These are phyloP conservation scores for Halcyon leucocephala DNA, from an alignment of 2,797 vertebrate species.

Conservation along the genomic window DNA sequence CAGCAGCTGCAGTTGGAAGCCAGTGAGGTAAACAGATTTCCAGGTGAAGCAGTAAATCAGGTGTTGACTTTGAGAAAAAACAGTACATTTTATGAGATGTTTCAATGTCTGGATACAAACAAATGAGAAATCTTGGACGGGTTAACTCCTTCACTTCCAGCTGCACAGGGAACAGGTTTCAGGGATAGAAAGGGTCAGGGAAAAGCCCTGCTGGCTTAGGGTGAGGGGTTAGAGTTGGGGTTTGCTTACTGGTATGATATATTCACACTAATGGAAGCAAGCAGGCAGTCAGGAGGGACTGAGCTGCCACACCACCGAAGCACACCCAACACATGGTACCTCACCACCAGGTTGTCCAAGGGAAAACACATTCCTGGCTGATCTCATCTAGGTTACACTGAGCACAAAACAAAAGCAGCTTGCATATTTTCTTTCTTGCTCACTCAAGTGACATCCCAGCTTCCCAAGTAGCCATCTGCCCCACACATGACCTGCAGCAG, in stretches of 20 bases:
- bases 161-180: background rate
- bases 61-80: background rate
- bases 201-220: background rate
- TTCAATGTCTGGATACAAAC: background rate
- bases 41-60: background rate
- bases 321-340: background rate
- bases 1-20: background rate
- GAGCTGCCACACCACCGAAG: background rate
- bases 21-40: background rate
- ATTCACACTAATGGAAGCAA: fast-evolving
- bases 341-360: fast-evolving
- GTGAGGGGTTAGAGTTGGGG: background rate
- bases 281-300: fast-evolving
- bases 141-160: background rate
- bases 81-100: background rate
- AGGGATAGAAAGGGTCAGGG: background rate
- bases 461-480: fast-evolving
- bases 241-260: background rate
- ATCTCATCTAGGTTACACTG: background rate
- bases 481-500: background rate
- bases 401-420: background rate
- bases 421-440: fast-evolving
- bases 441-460: background rate
- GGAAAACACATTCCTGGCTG: background rate
- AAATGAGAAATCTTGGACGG: background rate